Base-by-base conservation (phyloP, 2,113 vertebrate species). In the Meleagris gallopavo region DNA sequence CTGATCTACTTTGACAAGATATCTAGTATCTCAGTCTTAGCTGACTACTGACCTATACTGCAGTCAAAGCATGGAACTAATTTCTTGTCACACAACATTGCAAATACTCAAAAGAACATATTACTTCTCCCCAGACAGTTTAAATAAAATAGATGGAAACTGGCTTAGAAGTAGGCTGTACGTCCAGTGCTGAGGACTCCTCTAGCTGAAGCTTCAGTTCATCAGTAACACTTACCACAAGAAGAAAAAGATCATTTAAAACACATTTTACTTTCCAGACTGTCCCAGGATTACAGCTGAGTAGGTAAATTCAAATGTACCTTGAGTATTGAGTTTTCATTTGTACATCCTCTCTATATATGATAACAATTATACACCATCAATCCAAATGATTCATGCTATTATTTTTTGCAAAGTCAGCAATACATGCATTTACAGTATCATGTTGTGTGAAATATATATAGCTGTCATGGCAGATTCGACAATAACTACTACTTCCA, bases 31-130 rank as follows among this genome's bases (percentile, higher is more conserved):
- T 94, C n/a, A 67, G 66, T 41, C 73, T 82, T 87, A 65, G 69
- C 46, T 94, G 92, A 71, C 79, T 82, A 79, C 69, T 94, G 88
- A 95, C 80, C 91, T 92, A 80, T 86, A 60, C 57, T 93, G 69
- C 69, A 66, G 38, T 65, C 88, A 89, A 92, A 79, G 58, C 1
- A 6, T 70, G 70, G 80, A 93, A 96, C 32, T 94, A 46, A 79
- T 95, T 83, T 91, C 66, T 84, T 88, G 65, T 88, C 73, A 73
- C 29, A 95, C 73, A 88, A 86, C 45, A 89, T 50, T 89, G 67
- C 57, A 93, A 78, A 60, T 60, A n/a, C 45, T 82, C 20, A 58
- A 52, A 83, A 64, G 45, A 85, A 25, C 10, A 20, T 41, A 38
- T 3, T 89, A 19, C 67, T 92, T 89, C 60, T 94, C 20, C 55